Conservation (phyloP, 2,113 vertebrate genomes). For the Tachuris rubrigastra region DNA sequence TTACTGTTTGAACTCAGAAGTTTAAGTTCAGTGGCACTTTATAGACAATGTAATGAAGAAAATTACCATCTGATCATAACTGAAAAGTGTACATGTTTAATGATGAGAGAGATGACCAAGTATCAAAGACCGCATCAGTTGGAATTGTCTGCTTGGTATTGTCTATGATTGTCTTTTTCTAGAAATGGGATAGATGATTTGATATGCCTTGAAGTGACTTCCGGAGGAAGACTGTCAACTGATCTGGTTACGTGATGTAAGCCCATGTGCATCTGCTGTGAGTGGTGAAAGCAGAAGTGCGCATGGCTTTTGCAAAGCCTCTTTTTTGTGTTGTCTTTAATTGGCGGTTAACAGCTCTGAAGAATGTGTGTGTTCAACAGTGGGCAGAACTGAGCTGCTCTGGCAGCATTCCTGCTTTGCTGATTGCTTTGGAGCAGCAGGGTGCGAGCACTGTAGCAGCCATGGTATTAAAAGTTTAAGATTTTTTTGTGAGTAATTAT, state of each 20-base stretch:
- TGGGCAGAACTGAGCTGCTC: not conserved
- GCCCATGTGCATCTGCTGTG: not conserved
- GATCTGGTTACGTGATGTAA: fast-evolving
- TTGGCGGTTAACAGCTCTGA: not conserved
- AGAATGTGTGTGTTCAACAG: not conserved
- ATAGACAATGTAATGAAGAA: not conserved
- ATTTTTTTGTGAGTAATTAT: constrained; percentile 2
- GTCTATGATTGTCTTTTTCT: not conserved
- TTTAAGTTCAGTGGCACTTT: not conserved
- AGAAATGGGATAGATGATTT: not conserved
- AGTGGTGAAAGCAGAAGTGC: not conserved
- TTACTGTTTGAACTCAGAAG: not conserved
- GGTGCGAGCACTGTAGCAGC: not conserved
- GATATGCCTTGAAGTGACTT: not conserved
- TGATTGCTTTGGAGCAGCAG: not conserved
- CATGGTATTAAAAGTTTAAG: not conserved
- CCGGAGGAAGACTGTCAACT: not conserved
- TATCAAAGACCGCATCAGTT: not conserved
- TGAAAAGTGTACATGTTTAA: not conserved
- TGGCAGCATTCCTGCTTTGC: not conserved
- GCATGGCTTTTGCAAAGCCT: not conserved
- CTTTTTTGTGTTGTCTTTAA: not conserved
- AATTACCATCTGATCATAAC: not conserved
- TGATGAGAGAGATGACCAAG: not conserved
- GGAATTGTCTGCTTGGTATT: not conserved